Evolutionary conservation across 2,888 invertebrate genomes (phyloP).

Genomic region (Caenorhabditis sp.): DNA sequence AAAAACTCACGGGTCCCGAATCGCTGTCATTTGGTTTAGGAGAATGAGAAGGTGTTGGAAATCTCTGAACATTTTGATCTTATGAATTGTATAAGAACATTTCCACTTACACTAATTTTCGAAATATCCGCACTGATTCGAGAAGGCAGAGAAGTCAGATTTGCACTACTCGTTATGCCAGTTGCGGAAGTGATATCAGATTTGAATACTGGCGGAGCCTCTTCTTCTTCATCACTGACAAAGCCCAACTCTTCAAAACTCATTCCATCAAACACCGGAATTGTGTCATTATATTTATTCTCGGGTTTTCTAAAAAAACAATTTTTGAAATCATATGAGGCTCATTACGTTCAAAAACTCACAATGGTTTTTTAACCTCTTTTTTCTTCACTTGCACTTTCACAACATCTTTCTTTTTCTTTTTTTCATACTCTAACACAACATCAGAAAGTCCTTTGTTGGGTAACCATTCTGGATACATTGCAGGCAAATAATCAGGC

Average conservation of each 20-base stretch:
- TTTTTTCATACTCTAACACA: background rate
- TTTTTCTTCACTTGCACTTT: slow-evolving; percentile 18
- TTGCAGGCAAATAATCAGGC: slow-evolving; percentile 10
- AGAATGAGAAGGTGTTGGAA: background rate
- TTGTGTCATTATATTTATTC: background rate
- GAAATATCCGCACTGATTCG: background rate
- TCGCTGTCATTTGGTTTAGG: background rate
- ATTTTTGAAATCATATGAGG: background rate
- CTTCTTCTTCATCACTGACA: slow-evolving; percentile 10
- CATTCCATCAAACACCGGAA: slow-evolving; percentile 27
- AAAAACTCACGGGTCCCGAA: background rate
- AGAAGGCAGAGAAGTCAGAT: background rate
- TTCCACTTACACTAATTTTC: background rate
- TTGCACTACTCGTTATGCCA: slow-evolving; percentile 5
- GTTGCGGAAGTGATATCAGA: background rate
- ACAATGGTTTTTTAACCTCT: slow-evolving; percentile 10
- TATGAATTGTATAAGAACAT: no score
- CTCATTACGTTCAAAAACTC: background rate
- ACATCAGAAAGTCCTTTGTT: background rate
- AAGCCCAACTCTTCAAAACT: slow-evolving; percentile 19
- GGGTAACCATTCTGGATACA: slow-evolving; percentile 18
- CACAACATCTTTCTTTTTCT: slow-evolving; percentile 9
- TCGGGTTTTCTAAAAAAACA: background rate
- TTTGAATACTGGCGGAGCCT: background rate
- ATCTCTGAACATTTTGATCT: no score